phyloP scores from a whole-genome alignment of 2,797 vertebrate species.

The Acrossocheilus wenchowensis region DNA sequence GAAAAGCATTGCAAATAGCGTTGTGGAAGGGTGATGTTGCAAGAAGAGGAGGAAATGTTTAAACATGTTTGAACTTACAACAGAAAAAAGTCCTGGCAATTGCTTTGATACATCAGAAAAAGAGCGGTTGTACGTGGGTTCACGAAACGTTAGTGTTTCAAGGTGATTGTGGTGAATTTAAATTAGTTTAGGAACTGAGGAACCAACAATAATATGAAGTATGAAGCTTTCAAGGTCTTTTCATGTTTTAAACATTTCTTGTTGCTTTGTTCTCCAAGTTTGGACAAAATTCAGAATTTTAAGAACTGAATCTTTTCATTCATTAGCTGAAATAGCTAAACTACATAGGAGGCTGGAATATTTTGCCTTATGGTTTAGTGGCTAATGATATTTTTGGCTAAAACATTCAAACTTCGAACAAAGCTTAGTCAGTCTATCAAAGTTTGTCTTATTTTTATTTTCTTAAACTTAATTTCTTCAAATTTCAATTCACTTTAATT shows the following conservation, averaged over 20 bases:
- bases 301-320: not conserved
- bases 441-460: not conserved
- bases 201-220: too few relatives aligned
- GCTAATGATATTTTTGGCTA: not conserved
- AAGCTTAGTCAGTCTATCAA: not conserved
- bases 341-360: not conserved
- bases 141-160: not conserved
- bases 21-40: constrained; percentile 11
- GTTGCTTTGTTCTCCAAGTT: not conserved
- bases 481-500: not conserved
- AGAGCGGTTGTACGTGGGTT: not conserved
- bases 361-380: not conserved
- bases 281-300: not conserved
- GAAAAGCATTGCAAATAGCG: not conserved
- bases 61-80: not conserved
- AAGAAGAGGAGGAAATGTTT: not conserved
- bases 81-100: not conserved
- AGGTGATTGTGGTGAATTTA: not conserved
- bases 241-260: not conserved
- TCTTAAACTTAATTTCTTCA: not conserved
- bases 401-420: not conserved
- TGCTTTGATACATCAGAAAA: constrained; percentile 7
- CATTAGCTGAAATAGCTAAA: not conserved
- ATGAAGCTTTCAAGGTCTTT: not conserved
- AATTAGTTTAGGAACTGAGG: not conserved